Base-by-base conservation (phyloP, 2,797 vertebrate species). In the Sebastes baramenuke region DNA sequence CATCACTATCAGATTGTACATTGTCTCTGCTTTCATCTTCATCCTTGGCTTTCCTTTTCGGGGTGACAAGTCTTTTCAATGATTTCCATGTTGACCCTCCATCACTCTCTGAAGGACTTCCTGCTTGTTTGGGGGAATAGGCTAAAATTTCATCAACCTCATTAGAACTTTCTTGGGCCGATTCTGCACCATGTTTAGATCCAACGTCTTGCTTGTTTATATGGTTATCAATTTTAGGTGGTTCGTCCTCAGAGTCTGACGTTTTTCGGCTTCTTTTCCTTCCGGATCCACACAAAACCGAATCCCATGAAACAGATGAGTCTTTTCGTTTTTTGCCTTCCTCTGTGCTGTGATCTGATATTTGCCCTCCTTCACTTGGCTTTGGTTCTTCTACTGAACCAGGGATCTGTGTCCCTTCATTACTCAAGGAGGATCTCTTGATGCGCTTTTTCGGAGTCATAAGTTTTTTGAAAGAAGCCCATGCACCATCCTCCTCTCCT, bases 381-480 rank as follows among this genome's bases (percentile, higher is more conserved):
- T 95, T 97, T 13, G 78, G 30, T 66, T 97, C 97, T 24, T 96
- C 96, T 2, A 78, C 91, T 78, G 75, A 52, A 5, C 87, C 92
- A 71, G 83, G 60, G 1, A 83, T 95, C 73, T 86, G 65, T 49
- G 73, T 77, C 46, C 94, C 94, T 62, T 95, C 91, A 2, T 82
- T 82, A 30, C 69, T 79, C 27, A 82, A 58, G 12, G 94, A 96
- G 1, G 95, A 65, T 81, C 89, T 96, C 78, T 97, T 97, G 27
- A 79, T 32, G 0, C 86, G 96, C 87, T 95, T 97, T 90, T 97
- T 98, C 12, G 97, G 97, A 10, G 97, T 98, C 84, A 99, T 89
- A 88, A 97, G 97, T 93, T 97, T 98, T 93, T 97, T 99, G 93
- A 99, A 98, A 0, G 97, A 97, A 7, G 96, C 95, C 98, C 98